Evolutionary conservation across 2,113 vertebrate genomes (phyloP).

Genomic region (Psephotus haematonotus): DNA sequence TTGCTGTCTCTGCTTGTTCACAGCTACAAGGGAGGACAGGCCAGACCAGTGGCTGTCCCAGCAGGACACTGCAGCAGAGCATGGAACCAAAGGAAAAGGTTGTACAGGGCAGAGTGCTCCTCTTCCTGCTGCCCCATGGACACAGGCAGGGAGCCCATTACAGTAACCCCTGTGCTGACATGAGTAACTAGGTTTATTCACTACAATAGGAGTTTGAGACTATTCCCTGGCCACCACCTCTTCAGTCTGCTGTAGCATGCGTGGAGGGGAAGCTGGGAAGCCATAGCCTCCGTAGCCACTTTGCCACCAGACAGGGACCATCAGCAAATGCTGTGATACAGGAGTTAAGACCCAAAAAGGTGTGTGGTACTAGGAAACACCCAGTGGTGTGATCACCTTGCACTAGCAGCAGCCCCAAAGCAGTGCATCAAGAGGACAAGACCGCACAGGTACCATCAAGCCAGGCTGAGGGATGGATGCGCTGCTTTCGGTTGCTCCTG

Average conservation of each 20-base stretch:
- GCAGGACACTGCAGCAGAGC: not conserved
- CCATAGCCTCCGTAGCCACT: not conserved
- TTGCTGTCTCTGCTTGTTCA: not conserved
- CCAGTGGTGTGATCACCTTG: fast-evolving
- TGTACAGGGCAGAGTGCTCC: not conserved
- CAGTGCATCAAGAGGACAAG: not conserved
- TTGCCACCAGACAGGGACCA: not conserved
- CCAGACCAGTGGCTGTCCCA: not conserved
- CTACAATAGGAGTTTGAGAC: not conserved
- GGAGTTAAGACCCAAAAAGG: not conserved
- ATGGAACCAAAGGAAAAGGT: not conserved
- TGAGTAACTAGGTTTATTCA: not conserved
- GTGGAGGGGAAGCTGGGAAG: not conserved
- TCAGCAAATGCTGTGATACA: not conserved
- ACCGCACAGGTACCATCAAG: not conserved
- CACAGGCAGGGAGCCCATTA: not conserved
- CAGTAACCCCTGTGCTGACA: not conserved
- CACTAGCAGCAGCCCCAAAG: not conserved
- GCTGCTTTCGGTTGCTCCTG: not conserved
- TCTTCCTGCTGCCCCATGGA: not conserved
- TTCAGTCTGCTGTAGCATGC: not conserved
- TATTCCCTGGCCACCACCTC: not conserved
- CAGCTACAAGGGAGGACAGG: not conserved
- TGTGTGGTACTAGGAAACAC: not conserved
- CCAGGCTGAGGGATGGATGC: not conserved